Conservation (phyloP, 2,888 invertebrate genomes). For the Eupithecia inturbata region DNA sequence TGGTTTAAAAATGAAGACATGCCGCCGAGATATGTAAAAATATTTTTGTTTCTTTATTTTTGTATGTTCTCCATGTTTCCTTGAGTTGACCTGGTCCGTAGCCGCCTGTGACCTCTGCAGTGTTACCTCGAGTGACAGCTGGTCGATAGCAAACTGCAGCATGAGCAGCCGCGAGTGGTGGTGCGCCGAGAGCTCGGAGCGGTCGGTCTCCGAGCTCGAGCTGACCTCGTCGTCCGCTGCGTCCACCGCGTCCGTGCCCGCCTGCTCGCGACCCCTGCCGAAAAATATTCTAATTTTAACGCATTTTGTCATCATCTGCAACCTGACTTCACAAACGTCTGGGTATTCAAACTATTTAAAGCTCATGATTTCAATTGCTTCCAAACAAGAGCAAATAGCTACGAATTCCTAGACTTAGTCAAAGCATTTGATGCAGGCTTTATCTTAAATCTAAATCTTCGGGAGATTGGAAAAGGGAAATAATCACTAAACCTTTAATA, state of each 20-base stretch:
- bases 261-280: conserved; percentile 42
- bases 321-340: background rate
- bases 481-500: too few species aligned
- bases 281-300: background rate
- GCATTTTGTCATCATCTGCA: background rate
- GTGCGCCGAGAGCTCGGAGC: conserved; percentile 65
- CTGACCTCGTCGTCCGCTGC: conserved; percentile 73
- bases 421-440: background rate
- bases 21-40: background rate
- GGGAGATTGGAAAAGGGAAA: background rate
- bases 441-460: background rate
- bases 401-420: background rate
- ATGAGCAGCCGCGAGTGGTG: conserved; percentile 87
- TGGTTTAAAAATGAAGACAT: background rate
- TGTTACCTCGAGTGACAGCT: conserved; percentile 90
- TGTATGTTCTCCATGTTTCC: conserved; percentile 30
- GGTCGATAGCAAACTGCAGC: conserved; percentile 94
- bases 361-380: background rate
- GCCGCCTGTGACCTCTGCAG: conserved; percentile 37
- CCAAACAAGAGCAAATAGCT: background rate
- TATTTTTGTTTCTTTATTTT: background rate
- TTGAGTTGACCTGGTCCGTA: conserved; percentile 67
- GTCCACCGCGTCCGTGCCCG: conserved; percentile 35
- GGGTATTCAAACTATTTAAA: background rate
- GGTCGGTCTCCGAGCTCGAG: conserved; percentile 74